Evolutionary conservation across 2,113 vertebrate genomes (phyloP).

Genomic region (Empidonax alnorum): DNA sequence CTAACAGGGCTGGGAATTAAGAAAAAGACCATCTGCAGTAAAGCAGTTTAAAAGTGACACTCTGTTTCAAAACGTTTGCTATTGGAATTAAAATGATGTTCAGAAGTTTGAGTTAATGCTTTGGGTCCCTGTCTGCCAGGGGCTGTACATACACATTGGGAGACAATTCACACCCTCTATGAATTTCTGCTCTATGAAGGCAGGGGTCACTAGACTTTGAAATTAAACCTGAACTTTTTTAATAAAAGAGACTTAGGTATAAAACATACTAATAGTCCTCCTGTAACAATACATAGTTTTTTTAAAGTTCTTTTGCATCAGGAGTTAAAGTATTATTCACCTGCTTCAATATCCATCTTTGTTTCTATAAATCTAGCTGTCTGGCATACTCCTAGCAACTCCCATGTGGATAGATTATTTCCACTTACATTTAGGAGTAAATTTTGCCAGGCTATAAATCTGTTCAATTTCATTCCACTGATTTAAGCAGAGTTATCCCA

Average conservation of each 20-base stretch:
- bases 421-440: background rate
- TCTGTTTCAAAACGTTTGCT: background rate
- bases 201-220: background rate
- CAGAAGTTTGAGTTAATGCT: background rate
- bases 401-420: background rate
- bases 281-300: background rate
- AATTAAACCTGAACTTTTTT: background rate
- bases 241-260: background rate
- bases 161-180: background rate
- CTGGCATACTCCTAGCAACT: background rate
- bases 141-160: background rate
- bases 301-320: background rate
- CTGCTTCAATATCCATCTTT: background rate
- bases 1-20: constrained; percentile 27
- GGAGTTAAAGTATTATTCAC: background rate
- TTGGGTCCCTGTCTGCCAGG: background rate
- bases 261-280: background rate
- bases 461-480: background rate
- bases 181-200: background rate
- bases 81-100: constrained; percentile 14
- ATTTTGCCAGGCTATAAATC: background rate
- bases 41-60: constrained; percentile 37
- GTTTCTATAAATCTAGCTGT: background rate
- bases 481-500: background rate
- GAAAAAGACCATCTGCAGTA: constrained; percentile 28